phyloP scores from a whole-genome alignment of 1,140 invertebrate genomes.

The Bactericera cockerelli region DNA sequence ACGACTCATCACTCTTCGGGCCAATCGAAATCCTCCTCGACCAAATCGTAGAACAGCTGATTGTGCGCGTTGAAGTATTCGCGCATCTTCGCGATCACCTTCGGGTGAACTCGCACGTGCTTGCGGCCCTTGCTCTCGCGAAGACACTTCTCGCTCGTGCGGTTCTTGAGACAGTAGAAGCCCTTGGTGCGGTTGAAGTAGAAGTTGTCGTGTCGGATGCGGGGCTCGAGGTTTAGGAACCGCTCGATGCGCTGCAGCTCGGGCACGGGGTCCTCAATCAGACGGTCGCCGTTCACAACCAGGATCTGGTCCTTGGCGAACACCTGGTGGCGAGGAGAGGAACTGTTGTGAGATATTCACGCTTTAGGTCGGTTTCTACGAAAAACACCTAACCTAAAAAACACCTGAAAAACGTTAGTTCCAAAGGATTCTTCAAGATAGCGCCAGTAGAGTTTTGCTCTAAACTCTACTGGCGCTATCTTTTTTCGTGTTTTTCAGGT shows the following conservation, averaged over 20 bases:
- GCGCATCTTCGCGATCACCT: slow-evolving; percentile 70
- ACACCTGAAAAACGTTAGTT: too few species aligned
- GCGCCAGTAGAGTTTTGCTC: too few species aligned
- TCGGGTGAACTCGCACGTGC: slow-evolving; percentile 72
- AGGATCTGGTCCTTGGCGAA: slow-evolving; percentile 82
- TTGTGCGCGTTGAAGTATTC: slow-evolving; percentile 92
- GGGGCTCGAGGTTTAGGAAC: slow-evolving; percentile 67
- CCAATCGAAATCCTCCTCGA: slow-evolving; percentile 84
- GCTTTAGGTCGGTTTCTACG: too few species aligned
- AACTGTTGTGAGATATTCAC: slow-evolving; percentile 33
- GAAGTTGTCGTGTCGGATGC: slow-evolving; percentile 76
- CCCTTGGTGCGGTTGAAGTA: slow-evolving; percentile 95
- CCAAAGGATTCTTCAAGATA: too few species aligned
- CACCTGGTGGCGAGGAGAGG: slow-evolving; percentile 29
- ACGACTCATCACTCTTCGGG: slow-evolving; percentile 59
- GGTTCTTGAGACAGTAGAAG: slow-evolving; percentile 84
- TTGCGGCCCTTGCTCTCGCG: slow-evolving; percentile 86
- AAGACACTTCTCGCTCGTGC: slow-evolving; percentile 76
- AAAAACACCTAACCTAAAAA: too few species aligned
- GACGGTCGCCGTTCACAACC: slow-evolving; percentile 85
- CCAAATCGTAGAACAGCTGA: slow-evolving; percentile 83
- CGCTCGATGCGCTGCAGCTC: slow-evolving; percentile 75
- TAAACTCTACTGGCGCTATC: too few species aligned
- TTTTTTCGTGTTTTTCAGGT: too few species aligned
- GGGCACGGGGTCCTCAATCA: slow-evolving; percentile 86